A percentile compares a stretch with the other conserved stretches of the same genome.
Evolutionary conservation across 2,113 vertebrate species (phyloP).

Genomic region (Onychorhynchus coronatus): DNA sequence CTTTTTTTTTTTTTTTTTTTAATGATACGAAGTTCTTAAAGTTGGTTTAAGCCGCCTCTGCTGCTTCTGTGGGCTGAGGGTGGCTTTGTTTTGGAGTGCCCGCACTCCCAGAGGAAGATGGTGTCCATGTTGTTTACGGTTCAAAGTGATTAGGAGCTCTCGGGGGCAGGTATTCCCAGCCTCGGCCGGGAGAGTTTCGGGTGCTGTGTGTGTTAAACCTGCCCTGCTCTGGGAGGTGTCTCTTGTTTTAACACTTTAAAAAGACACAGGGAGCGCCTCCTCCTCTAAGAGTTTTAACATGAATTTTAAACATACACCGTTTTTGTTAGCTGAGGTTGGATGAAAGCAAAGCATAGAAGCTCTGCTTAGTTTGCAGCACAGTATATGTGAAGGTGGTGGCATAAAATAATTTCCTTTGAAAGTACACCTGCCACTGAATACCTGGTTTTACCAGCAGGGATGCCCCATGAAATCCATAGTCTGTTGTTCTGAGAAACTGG

Average conservation of each 20-base stretch:
- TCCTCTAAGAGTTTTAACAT: accelerated
- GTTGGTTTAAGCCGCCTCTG: neutral
- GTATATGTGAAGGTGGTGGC: neutral
- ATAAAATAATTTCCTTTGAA: neutral
- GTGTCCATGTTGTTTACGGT: conserved; percentile 7
- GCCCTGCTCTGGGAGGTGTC: neutral
- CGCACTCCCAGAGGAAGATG: neutral
- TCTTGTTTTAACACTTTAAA: neutral
- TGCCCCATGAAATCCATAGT: neutral
- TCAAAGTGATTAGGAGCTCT: neutral
- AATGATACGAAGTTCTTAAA: neutral
- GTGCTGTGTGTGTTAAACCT: neutral
- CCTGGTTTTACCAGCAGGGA: neutral
- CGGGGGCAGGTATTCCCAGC: neutral
- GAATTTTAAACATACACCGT: neutral
- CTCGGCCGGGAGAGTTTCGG: neutral
- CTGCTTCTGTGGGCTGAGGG: neutral
- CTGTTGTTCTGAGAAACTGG: neutral
- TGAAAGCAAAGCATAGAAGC: neutral
- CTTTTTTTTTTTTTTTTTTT: neutral
- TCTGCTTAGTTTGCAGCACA: neutral
- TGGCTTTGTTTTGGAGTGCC: neutral
- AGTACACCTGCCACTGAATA: neutral
- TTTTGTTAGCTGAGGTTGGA: neutral
- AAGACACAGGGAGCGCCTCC: neutral